Base-by-base conservation (phyloP, 1,140 invertebrate species). In the Colletes gigas region DNA sequence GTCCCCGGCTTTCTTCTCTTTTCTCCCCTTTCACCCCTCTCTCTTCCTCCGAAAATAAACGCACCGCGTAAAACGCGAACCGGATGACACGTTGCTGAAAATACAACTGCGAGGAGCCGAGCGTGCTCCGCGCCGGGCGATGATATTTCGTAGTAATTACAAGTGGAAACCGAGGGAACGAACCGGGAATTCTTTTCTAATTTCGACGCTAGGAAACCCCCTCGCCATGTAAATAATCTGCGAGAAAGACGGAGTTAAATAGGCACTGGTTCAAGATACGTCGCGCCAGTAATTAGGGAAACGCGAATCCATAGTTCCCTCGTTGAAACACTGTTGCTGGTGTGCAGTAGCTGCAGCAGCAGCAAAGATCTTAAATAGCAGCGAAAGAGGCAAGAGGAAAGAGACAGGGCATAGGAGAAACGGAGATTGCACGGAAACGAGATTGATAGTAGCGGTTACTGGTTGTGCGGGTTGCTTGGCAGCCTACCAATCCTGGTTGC, bases 31-130 rank as follows among this genome's bases (percentile, higher is more conserved):
- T 67, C 15, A 30, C 44, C 30, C 59, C 54, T 21, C 82, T 60
- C 68, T 69, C 82, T 81, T 65, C 69, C 75, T 79, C 71, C 86
- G 82, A 89, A 91, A 91, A 91, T 92, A 92, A 91, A 90, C 86
- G 81, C 52, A 52, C 67, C 70, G 79, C 81, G 82, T 82, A 79
- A 82, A 81, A 66, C 85, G 63, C 78, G 83, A 84, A 79, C 80
- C 73, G 84, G 80, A 75, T 87, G 89, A 89, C 85, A 87, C 85
- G 84, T 88, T 86, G 83, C 89, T 89, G 85, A 86, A 91, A 90
- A 91, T 90, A 90, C 79, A 78, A 86, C 69, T 83, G 39, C 63
- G 52, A 73, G 62, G 54, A 74, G 66, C 41, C 75, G 39, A 55
- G 44, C 39, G 60, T 15, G 7, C 7, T 15, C 30, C n/a, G 19